Evolutionary conservation across 2,888 invertebrate species (phyloP).

Genomic region (Mimachlamys varia): DNA sequence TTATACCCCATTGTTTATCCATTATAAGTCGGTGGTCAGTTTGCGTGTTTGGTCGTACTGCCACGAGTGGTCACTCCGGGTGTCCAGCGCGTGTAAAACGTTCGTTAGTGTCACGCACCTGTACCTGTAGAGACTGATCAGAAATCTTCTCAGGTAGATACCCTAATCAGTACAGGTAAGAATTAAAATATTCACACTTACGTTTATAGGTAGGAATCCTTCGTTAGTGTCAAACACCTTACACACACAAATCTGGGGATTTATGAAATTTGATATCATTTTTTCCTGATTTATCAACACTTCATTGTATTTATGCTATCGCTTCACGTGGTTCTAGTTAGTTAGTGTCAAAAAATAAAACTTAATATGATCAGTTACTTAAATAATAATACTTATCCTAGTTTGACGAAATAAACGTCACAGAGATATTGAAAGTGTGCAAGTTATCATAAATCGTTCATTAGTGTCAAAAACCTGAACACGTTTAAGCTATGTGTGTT

Average conservation of each 20-base stretch:
- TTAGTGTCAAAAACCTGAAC: neutral
- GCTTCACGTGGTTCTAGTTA: neutral
- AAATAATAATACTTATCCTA: neutral
- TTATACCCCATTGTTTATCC: constrained; percentile 4
- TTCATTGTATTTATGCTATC: neutral
- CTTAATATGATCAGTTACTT: neutral
- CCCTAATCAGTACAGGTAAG: constrained; percentile 11
- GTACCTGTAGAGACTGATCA: neutral
- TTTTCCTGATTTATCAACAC: neutral
- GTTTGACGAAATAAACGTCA: neutral
- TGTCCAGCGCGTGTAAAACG: neutral
- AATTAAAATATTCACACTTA: neutral
- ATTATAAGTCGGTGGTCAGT: neutral
- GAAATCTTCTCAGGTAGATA: neutral
- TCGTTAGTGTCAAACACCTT: constrained; percentile 17
- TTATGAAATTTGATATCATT: neutral
- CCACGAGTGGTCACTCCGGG: constrained; percentile 2
- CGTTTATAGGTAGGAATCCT: neutral
- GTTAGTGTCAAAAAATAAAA: neutral
- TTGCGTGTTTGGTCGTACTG: neutral
- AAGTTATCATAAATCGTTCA: neutral
- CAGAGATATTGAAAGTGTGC: neutral
- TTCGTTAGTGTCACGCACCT: constrained; percentile 15
- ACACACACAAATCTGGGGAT: neutral
- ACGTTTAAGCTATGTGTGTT: neutral